Evolutionary conservation across 2,113 vertebrate species (phyloP), one percentile per base, ranked within the genome.

Genomic region (Eptesicus fuscus): DNA sequence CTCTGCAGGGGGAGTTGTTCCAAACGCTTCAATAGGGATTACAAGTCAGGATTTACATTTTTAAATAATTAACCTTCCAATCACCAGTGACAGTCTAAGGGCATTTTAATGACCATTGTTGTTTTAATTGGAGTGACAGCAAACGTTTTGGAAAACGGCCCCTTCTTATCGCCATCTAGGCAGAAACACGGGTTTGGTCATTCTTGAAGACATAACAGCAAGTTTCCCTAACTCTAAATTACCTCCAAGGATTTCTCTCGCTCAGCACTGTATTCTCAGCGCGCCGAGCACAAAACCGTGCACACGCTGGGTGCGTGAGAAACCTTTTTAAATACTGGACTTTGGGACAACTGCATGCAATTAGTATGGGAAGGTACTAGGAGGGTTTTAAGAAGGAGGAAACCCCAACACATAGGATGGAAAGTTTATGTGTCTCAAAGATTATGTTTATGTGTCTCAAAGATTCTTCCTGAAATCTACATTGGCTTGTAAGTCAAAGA

Each of bases 1-100:
- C 96, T 71, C 91, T 71, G 91, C 88, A 74, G 82, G 90, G 92
- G 94, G 93, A 93, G 88, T 78, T 77, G 71, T 85, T 89, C 1
- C n/a, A 87, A 96, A 93, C 28, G 82, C 70, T 88, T 96, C 93
- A 83, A 47, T 92, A 83, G 92, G 95, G 94, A 96, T 20, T 17
- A 88, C 95, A 95, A 85, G n/a, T n/a, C 4, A 93, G 96, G 93
- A 90, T 96, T 97, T 97, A 96, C 96, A 96, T 98, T 97, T 94
- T 83, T 59, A 97, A 95, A 84, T 35, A 96, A 93, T 71, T 96
- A 97, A 95, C 95, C 95, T 97, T 92, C 80, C 79, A 93, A 91
- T 95, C 53, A 73, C 88, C 63, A 49, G 92, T 92, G 92, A 92
- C 92, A 93, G 92, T 91, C 88, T 35, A 51, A 92, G 93, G 90